These are phyloP conservation scores for Plebejus argus DNA, from an alignment of 2,888 invertebrate genomes.

Conservation along the genomic window DNA sequence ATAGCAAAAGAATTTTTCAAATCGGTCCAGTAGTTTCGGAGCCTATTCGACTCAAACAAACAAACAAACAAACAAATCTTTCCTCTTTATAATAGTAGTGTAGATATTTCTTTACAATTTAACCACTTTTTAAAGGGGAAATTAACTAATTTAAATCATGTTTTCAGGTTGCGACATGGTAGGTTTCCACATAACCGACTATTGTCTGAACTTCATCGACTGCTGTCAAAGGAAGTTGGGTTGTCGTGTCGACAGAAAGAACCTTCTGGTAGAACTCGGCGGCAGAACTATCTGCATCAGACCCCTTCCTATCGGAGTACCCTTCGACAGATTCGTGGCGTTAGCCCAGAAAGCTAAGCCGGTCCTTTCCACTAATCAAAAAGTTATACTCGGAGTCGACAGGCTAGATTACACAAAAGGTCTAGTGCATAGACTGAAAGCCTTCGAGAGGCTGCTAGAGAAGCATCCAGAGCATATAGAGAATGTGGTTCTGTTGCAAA, in stretches of 20 bases:
- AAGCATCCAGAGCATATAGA: slow-evolving; percentile 93
- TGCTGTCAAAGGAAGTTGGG: slow-evolving; percentile 93
- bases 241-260: slow-evolving; percentile 93
- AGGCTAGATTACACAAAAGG: slow-evolving; percentile 96
- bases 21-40: too few species aligned
- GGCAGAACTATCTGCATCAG: slow-evolving; percentile 91
- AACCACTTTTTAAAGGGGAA: neutral
- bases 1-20: too few species aligned
- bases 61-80: too few species aligned
- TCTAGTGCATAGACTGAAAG: slow-evolving; percentile 88
- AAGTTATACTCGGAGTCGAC: slow-evolving; percentile 93
- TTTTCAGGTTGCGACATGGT: slow-evolving; percentile 92
- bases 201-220: slow-evolving; percentile 94
- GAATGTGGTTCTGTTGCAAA: slow-evolving; percentile 90
- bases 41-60: too few species aligned
- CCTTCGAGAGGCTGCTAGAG: slow-evolving; percentile 89
- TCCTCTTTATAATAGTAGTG: too few species aligned
- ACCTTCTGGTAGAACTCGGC: slow-evolving; percentile 92
- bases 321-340: slow-evolving; percentile 91
- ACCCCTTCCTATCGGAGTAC: slow-evolving; percentile 94
- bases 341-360: slow-evolving; percentile 87
- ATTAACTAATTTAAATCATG: neutral
- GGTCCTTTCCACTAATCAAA: slow-evolving; percentile 86
- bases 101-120: neutral
- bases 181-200: slow-evolving; percentile 94